Percentiles rank a stretch among this genome's conserved stretches.
Conservation (phyloP, 2,888 invertebrate genomes). For the Apeira syringaria region DNA sequence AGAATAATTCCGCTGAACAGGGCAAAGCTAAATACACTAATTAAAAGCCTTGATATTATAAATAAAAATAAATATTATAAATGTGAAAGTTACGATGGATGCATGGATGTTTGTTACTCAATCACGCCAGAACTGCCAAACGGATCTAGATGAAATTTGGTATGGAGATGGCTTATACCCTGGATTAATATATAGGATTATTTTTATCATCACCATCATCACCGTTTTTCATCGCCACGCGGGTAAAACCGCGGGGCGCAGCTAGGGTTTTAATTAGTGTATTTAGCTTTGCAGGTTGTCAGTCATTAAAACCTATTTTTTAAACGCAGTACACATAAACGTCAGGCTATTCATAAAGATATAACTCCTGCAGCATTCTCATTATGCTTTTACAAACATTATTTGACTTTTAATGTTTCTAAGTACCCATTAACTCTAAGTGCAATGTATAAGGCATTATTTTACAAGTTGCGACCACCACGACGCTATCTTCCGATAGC, state of each 20-base stretch:
- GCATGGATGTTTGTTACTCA: no score
- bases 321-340: slow-evolving; percentile 3
- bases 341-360: slow-evolving; percentile 5
- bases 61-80: no score
- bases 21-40: slow-evolving; percentile 11
- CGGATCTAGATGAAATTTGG: no score
- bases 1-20: slow-evolving; percentile 1
- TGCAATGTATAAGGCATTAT: slow-evolving; percentile 35
- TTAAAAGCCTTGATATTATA: slow-evolving; percentile 11
- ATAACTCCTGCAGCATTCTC: slow-evolving; percentile 2
- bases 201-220: no score
- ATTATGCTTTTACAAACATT: slow-evolving; percentile 17
- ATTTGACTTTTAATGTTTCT: slow-evolving; percentile 24
- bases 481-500: slow-evolving; percentile 50
- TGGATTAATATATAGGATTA: no score
- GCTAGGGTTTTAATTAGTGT: no score
- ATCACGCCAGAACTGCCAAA: no score
- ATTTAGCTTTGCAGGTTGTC: no score
- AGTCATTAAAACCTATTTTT: slow-evolving; percentile 15
- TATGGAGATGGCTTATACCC: no score
- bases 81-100: no score
- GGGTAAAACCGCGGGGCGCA: no score
- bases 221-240: no score
- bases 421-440: slow-evolving; percentile 33
- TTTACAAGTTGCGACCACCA: slow-evolving; percentile 45